These are phyloP conservation scores for Eulemur rubriventer DNA, from an alignment of 2,797 vertebrate genomes.

Conservation along the genomic window DNA sequence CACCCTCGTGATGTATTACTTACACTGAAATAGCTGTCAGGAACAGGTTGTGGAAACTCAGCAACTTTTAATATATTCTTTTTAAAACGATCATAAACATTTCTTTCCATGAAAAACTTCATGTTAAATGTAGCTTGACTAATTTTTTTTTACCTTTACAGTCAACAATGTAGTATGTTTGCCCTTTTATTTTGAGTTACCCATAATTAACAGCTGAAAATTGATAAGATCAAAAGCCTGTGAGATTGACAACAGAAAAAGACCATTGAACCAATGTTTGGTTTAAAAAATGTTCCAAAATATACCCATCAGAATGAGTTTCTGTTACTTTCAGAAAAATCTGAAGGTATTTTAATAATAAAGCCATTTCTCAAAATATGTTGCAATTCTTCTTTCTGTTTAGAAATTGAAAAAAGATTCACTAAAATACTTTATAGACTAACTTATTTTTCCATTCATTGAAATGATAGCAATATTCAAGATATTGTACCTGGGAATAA, in stretches of 20 bases:
- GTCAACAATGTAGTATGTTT: background rate
- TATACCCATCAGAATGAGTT: background rate
- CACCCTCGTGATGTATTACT: conserved; percentile 78
- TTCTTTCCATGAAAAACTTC: conserved; percentile 57
- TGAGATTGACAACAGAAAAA: background rate
- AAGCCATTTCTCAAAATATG: background rate
- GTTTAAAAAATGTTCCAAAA: background rate
- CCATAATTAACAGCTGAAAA: background rate
- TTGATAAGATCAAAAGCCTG: background rate
- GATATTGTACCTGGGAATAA: background rate
- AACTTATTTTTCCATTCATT: background rate
- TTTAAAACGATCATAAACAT: conserved; percentile 61
- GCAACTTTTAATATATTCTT: conserved; percentile 71
- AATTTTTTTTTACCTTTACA: conserved; percentile 13
- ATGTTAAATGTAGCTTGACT: background rate
- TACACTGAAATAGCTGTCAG: conserved; percentile 67
- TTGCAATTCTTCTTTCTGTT: background rate
- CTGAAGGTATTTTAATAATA: background rate
- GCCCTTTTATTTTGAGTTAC: background rate
- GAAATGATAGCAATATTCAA: background rate
- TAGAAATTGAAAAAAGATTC: background rate
- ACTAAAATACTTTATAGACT: background rate
- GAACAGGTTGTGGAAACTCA: conserved; percentile 72
- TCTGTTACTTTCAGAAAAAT: background rate
- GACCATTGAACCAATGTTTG: background rate